Percentiles rank a stretch among this genome's conserved stretches.
phyloP scores from a whole-genome alignment of 2,888 invertebrate genomes.

The Panopea generosa region DNA sequence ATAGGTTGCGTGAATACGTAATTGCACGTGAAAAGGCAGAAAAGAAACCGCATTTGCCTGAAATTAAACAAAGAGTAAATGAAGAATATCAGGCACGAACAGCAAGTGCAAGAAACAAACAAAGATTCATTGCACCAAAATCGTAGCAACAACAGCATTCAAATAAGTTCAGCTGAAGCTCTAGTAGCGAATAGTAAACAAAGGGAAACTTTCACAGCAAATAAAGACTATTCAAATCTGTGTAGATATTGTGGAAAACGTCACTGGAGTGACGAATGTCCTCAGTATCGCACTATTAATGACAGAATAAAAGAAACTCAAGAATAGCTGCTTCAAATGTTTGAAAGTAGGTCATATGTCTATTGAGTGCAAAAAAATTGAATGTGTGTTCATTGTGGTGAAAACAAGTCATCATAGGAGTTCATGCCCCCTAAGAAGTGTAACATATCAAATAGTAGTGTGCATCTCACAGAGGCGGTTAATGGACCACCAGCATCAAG shows the following conservation, averaged over 20 bases:
- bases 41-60: not conserved
- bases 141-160: not conserved
- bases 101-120: no score
- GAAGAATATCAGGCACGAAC: no score
- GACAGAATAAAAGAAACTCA: constrained; percentile 21
- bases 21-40: constrained; percentile 23
- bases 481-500: not conserved
- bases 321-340: constrained; percentile 25
- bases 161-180: no score
- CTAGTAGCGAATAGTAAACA: not conserved
- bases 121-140: not conserved
- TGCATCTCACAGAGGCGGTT: no score
- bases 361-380: constrained; percentile 29
- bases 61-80: not conserved
- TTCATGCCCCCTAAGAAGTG: constrained; percentile 30
- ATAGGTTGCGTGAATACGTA: constrained; percentile 24
- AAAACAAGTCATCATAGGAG: constrained; percentile 33
- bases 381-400: constrained; percentile 29
- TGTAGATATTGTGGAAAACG: constrained; percentile 26
- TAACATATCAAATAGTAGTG: not conserved
- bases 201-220: not conserved
- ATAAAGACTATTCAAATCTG: not conserved
- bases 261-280: constrained; percentile 45
- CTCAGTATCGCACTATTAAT: constrained; percentile 16
- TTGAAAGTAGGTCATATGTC: constrained; percentile 27